A percentile compares a stretch with the other conserved stretches of the same genome.
These are phyloP conservation scores for Odobenus rosmarus DNA, from an alignment of 2,113 vertebrate species.

Conservation along the genomic window DNA sequence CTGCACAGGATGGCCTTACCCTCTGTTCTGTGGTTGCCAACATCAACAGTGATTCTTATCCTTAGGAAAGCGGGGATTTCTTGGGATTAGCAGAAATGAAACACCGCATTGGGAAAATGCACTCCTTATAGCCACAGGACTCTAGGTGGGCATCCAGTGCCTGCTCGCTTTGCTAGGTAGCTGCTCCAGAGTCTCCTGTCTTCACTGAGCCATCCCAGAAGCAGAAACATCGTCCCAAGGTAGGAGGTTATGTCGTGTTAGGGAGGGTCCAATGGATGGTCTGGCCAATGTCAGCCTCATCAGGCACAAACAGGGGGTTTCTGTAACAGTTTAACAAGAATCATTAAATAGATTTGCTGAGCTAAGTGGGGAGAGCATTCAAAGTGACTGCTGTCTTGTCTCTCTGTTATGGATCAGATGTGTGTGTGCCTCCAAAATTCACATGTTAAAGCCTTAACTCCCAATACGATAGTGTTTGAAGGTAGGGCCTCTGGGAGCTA, in stretches of 20 bases:
- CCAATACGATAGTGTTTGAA: background rate
- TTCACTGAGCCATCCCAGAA: no score
- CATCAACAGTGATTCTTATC: background rate
- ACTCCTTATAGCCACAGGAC: rapidly evolving
- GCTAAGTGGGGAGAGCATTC: rapidly evolving
- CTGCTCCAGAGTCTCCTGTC: background rate
- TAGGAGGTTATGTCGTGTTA: rapidly evolving
- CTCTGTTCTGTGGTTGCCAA: background rate
- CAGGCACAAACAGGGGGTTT: no score
- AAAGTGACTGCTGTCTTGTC: no score
- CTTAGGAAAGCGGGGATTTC: background rate
- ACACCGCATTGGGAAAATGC: no score
- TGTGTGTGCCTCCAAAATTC: background rate
- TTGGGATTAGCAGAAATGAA: background rate
- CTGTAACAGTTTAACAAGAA: background rate
- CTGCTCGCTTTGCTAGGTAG: rapidly evolving
- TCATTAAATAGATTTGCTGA: background rate
- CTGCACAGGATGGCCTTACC: background rate
- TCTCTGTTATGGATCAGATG: background rate
- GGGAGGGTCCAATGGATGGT: background rate
- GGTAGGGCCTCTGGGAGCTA: background rate
- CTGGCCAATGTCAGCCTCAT: background rate
- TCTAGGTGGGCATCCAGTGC: rapidly evolving
- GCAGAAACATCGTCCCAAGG: background rate
- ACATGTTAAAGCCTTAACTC: background rate